Conservation (phyloP, 2,888 invertebrate genomes). For the Caenorhabditis sulstoni region DNA sequence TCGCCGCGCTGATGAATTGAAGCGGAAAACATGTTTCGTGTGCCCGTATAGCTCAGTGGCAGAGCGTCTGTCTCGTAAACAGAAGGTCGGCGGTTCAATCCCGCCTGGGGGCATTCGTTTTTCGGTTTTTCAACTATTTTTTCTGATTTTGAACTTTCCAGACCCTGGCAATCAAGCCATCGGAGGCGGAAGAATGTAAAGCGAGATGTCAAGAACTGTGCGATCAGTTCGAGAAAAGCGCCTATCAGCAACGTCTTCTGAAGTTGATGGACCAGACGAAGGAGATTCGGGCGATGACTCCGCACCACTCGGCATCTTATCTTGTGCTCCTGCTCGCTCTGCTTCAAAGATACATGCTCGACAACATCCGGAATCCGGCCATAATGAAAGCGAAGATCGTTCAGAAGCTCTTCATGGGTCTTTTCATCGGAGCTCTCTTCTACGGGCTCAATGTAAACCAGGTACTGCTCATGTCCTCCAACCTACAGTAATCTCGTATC, state of each 20-base stretch:
- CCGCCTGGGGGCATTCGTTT: slow-evolving; percentile 66
- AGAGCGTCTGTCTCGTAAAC: slow-evolving; percentile 80
- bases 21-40: no score
- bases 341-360: slow-evolving; percentile 63
- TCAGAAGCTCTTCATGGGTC: slow-evolving; percentile 76
- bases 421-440: slow-evolving; percentile 89
- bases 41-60: slow-evolving; percentile 79
- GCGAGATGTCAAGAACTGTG: slow-evolving; percentile 81
- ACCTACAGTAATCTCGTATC: no score
- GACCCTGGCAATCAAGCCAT: slow-evolving; percentile 90
- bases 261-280: slow-evolving; percentile 56
- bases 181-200: slow-evolving; percentile 88
- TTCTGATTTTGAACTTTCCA: slow-evolving; percentile 20
- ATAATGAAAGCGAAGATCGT: slow-evolving; percentile 70
- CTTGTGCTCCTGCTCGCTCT: slow-evolving; percentile 45
- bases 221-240: slow-evolving; percentile 61
- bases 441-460: slow-evolving; percentile 83
- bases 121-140: neutral
- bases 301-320: slow-evolving; percentile 51
- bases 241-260: slow-evolving; percentile 41
- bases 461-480: slow-evolving; percentile 2
- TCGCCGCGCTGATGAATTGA: neutral
- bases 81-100: slow-evolving; percentile 80
- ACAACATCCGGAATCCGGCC: slow-evolving; percentile 72
- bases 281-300: slow-evolving; percentile 37